These are phyloP conservation scores for Python bivittatus DNA, from an alignment of 2,113 vertebrate species.

Conservation along the genomic window DNA sequence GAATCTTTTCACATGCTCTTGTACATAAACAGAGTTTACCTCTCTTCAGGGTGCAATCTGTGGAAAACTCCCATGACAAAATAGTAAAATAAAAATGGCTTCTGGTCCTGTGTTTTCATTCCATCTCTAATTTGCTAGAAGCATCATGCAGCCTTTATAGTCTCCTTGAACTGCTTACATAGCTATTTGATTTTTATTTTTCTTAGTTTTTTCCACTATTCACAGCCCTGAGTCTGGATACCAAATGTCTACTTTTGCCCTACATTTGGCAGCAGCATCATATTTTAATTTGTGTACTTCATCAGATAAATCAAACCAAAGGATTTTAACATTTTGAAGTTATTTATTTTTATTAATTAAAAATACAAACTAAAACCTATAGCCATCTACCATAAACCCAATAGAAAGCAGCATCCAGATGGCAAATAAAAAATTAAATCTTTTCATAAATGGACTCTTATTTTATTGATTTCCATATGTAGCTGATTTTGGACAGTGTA, in stretches of 20 bases:
- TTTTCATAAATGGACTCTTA: constrained; percentile 39
- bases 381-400: constrained; percentile 7
- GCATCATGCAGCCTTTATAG: not conserved
- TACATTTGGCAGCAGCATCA: not conserved
- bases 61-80: not conserved
- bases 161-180: not conserved
- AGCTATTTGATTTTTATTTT: not conserved
- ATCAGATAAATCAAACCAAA: constrained; percentile 25
- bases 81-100: not conserved
- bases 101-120: not conserved
- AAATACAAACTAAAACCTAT: constrained; percentile 23
- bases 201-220: not conserved
- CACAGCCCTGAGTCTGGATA: constrained; percentile 37
- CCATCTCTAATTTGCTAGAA: not conserved
- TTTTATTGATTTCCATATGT: not conserved
- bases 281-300: not conserved
- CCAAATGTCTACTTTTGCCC: constrained; percentile 30
- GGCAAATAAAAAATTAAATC: constrained; percentile 19
- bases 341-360: constrained; percentile 31
- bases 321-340: constrained; percentile 24
- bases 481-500: constrained; percentile 8
- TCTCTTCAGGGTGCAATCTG: not conserved
- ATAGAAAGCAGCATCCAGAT: constrained; percentile 15
- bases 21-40: not conserved
- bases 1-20: not conserved